Base-by-base conservation (phyloP, 2,797 vertebrate genomes). In the Pseudochirops cupreus region DNA sequence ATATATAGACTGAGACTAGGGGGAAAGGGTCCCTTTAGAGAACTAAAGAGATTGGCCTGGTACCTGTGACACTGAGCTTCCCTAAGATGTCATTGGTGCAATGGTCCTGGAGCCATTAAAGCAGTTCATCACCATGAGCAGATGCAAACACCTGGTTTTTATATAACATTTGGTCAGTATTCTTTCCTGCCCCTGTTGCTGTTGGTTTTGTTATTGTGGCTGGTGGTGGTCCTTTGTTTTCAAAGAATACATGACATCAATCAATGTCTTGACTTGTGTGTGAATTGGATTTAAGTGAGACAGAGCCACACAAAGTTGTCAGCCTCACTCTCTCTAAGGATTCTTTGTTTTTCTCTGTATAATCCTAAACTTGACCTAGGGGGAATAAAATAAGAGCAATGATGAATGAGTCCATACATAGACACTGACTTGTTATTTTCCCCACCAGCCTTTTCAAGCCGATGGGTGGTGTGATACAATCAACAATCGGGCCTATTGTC, bases 401-500 rank as follows among this genome's bases (percentile, higher is more conserved):
- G 21, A 1, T 13, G 31, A 59, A 0, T 6, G 31, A 46, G 59
- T 90, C 33, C 26, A 1, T 0, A 57, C 52, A 1, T 46, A 74
- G 62, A 82, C 24, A 6, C 93, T 97, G 89, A 97, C 52, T 26
- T 54, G 21, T 13, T 26, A 10, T 53, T 96, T 58, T 92, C 95
- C 87, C 97, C 56, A 87, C 57, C 95, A 99, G 99, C 99, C 99
- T 93, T 99, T 99, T 97, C 99, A 99, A 98, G 99, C 99, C 57
- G 99, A 99, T 0, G 99, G 99, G 92, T 99, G 99, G 99, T 99
- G 99, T 59, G 99, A 99, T 98, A 99, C 99, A 92, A 99, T 99
- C 98, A 99, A 99, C 98, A 99, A 99, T 98, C 98, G 99, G 62
- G 99, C 99, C 0, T 99, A 99, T 98, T 99, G 99, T 98, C 99